Evolutionary conservation across 2,797 vertebrate genomes (phyloP), one percentile per base, ranked within the genome.

Genomic region (Gouania willdenowi): DNA sequence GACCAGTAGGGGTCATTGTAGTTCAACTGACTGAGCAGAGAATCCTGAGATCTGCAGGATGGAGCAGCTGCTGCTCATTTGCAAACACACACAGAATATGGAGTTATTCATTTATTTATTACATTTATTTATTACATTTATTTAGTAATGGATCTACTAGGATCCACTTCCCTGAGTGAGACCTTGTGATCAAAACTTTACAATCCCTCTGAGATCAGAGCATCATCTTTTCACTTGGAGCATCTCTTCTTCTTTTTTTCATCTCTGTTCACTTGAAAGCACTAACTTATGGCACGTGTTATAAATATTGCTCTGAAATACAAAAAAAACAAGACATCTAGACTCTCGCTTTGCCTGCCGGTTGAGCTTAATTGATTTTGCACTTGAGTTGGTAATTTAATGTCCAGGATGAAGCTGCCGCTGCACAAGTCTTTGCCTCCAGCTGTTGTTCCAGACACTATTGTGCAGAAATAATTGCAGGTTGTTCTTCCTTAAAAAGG

Each of bases 1-100:
- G 52, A 23, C 89, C 89, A 88, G 83, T 75, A 90, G 91, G 87
- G 89, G 90, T 85, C 90, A 82, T 79, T 91, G 82, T 79, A 85
- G 87, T 77, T 87, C 72, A 87, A 83, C 78, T 64, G 73, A 75
- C 77, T 69, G 66, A 75, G 60, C 43, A 15, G 28, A 26, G 29
- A 13, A 27, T n/a, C 39, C 22, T 16, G 8, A 29, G 48, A 35
- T 31, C 21, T 40, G 37, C 8, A 13, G 39, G 37, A 53, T 36
- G 41, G 43, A 45, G n/a, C 46, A 36, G 47, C 59, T 38, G 38
- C 10, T 9, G 35, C 60, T 66, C 63, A 54, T 43, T 54, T 58
- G 41, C 45, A 64, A 30, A 63, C 40, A 44, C 46, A 55, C 25
- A 31, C 5, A 46, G 42, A 22, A 10, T 16, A 27, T 21, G 15